Evolutionary conservation across 2,113 vertebrate genomes (phyloP), one percentile per base, ranked within the genome.

Genomic region (Entelurus aequoreus): DNA sequence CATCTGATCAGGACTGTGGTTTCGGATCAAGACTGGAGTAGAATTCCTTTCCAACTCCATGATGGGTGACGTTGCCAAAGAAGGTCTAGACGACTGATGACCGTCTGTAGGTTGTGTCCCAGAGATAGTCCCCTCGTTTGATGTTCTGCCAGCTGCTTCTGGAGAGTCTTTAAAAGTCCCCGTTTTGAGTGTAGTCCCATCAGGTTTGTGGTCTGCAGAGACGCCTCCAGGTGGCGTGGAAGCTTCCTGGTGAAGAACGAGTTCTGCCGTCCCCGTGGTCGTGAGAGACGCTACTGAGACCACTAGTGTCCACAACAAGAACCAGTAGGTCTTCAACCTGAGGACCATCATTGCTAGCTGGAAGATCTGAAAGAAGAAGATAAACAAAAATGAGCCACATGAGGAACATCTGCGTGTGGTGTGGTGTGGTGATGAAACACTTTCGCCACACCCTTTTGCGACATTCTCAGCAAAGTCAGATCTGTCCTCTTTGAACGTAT

Each of bases 361-460:
- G 42, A 46, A 46, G 12, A 46, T 68, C 87, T 89, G 84, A 69
- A 80, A 76, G 40, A 2, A 68, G 10, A 79, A 58, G 48, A 60
- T 13, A 55, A 63, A 11, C 1, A 48, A 13, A 49, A 48, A 54
- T 60, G 5, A 59, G 14, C 3, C 10, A 53, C 8, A 54, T 6
- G 37, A 56, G 37, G 15, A 56, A 42, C 5, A 40, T 16, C 16
- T 10, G n/a, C 10, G 15, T 8, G 9, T 13, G 6, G 6, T 21
- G 48, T 48, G 14, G 48, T 5, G 6, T 16, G 3, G 60, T 77
- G 74, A 76, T 65, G 71, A 78, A 63, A 68, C 47, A 6, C 63
- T 60, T 62, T 55, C 54, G 69, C 63, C 66, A 51, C 73, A 71
- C 37, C 72, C 59, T 1, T 19, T 50, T 68, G 42, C 48, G 49